Evolutionary conservation across 2,888 invertebrate species (phyloP).

Genomic region (Mythimna vitellina): DNA sequence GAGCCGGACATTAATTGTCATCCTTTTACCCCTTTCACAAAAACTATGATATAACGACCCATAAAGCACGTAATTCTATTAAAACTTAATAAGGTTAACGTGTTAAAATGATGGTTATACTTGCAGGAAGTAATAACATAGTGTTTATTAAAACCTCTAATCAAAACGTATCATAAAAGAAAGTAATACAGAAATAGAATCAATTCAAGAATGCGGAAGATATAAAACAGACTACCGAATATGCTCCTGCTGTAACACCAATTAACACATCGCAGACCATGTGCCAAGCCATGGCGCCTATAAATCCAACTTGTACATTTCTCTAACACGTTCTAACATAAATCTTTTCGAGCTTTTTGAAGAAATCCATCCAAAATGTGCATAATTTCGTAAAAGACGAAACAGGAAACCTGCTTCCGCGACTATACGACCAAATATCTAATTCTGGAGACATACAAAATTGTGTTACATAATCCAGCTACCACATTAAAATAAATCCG

Average conservation of each 20-base stretch:
- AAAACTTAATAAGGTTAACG: constrained; percentile 62
- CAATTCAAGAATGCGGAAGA: constrained; percentile 85
- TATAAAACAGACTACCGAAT: constrained; percentile 76
- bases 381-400: constrained; percentile 51
- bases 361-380: constrained; percentile 64
- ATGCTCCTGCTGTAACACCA: constrained; percentile 62
- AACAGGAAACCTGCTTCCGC: constrained; percentile 75
- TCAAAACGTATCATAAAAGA: constrained; percentile 75
- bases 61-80: constrained; percentile 43
- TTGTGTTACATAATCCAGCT: constrained; percentile 60
- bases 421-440: constrained; percentile 67
- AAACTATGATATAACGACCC: constrained; percentile 28
- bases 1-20: not conserved
- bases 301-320: constrained; percentile 57
- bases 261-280: constrained; percentile 71
- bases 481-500: constrained; percentile 63
- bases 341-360: constrained; percentile 60
- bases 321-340: constrained; percentile 50
- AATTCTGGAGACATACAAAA: constrained; percentile 59
- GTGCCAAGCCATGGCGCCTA: constrained; percentile 55
- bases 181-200: constrained; percentile 81
- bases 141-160: constrained; percentile 71
- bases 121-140: constrained; percentile 75
- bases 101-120: constrained; percentile 61
- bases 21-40: constrained; percentile 22